A percentile compares a stretch with the other conserved stretches of the same genome.
phyloP scores from a whole-genome alignment of 2,113 vertebrate species.

The Zapornia atra region DNA sequence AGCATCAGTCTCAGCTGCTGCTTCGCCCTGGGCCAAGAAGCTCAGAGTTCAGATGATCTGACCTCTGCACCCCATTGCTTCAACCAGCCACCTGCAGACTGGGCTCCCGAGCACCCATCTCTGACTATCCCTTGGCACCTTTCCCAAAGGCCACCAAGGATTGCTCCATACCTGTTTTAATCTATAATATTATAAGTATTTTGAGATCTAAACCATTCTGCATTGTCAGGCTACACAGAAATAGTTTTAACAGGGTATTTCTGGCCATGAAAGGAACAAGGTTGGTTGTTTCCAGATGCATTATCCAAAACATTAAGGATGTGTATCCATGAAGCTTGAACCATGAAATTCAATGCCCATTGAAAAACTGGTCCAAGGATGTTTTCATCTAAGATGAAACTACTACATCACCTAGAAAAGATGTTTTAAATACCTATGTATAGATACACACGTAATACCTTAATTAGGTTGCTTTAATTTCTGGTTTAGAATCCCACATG shows the following conservation, averaged over 20 bases:
- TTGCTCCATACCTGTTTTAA: accelerated
- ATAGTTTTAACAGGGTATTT: accelerated
- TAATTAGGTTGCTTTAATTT: neutral
- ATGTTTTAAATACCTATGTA: accelerated
- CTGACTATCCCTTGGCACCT: accelerated
- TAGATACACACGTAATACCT: neutral
- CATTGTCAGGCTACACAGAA: too few relatives aligned
- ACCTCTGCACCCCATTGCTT: accelerated
- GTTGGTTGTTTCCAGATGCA: neutral
- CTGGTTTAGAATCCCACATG: neutral
- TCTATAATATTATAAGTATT: too few relatives aligned
- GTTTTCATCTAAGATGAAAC: neutral
- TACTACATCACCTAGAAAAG: neutral
- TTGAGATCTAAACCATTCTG: neutral
- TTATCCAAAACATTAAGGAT: neutral
- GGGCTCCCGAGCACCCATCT: accelerated
- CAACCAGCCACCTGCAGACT: accelerated
- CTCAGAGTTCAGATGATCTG: accelerated
- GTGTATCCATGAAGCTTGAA: neutral
- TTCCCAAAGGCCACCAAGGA: neutral
- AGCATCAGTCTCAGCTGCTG: neutral
- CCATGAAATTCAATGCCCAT: neutral
- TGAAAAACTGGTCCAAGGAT: neutral
- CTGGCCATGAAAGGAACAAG: neutral
- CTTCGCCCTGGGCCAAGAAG: neutral